Evolutionary conservation across 1,140 invertebrate species (phyloP).

Genomic region (Meteorus sp.): DNA sequence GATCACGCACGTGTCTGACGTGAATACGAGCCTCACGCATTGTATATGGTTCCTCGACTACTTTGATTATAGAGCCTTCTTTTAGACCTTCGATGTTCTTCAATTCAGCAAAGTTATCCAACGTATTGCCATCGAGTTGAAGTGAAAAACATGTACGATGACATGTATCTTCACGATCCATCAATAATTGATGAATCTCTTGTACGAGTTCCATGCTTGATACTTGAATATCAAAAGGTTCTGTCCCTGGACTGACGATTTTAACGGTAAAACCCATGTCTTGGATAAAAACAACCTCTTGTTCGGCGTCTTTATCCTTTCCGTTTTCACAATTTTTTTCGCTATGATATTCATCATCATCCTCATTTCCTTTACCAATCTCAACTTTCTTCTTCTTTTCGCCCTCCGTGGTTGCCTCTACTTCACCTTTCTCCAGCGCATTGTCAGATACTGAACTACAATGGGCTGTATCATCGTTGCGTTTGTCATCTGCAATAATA

Average conservation of each 20-base stretch:
- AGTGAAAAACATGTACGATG: slow-evolving; percentile 97
- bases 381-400: slow-evolving; percentile 52
- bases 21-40: slow-evolving; percentile 97
- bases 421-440: slow-evolving; percentile 59
- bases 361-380: slow-evolving; percentile 41
- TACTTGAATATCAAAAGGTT: slow-evolving; percentile 92
- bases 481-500: slow-evolving; percentile 42
- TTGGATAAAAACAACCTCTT: slow-evolving; percentile 88
- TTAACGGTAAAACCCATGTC: slow-evolving; percentile 93
- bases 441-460: slow-evolving; percentile 44
- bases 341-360: slow-evolving; percentile 40
- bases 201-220: slow-evolving; percentile 96
- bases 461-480: slow-evolving; percentile 41
- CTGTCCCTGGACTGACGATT: slow-evolving; percentile 85
- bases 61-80: slow-evolving; percentile 91
- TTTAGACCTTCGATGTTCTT: slow-evolving; percentile 95
- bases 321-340: slow-evolving; percentile 39
- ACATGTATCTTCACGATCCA: slow-evolving; percentile 98
- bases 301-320: slow-evolving; percentile 60
- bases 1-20: slow-evolving; percentile 93
- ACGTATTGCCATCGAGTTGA: slow-evolving; percentile 88
- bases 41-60: slow-evolving; percentile 94
- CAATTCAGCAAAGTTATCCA: slow-evolving; percentile 97
- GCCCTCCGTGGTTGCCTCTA: slow-evolving; percentile 60
- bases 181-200: slow-evolving; percentile 96